phyloP scores from a whole-genome alignment of 2,797 vertebrate genomes.

The Gila robusta region DNA sequence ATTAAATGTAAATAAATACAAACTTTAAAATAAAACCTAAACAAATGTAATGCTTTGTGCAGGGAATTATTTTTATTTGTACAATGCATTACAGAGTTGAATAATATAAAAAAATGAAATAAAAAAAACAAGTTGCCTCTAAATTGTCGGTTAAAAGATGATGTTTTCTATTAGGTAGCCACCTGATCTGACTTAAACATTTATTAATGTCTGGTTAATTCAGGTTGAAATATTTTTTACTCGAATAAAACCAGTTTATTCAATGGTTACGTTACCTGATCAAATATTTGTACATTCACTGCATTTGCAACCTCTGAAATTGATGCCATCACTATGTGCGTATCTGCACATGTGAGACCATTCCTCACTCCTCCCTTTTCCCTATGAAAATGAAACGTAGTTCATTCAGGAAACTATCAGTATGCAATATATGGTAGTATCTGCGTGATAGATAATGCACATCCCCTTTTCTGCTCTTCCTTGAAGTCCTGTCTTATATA shows the following conservation, averaged over 20 bases:
- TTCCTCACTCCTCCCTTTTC: slow-evolving; percentile 11
- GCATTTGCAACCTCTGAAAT: not conserved
- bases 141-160: not conserved
- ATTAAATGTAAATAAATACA: not conserved
- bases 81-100: not conserved
- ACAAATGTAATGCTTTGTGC: not conserved
- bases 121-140: not conserved
- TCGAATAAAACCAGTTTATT: not conserved
- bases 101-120: not conserved
- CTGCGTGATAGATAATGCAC: not conserved
- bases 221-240: not conserved
- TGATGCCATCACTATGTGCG: not conserved
- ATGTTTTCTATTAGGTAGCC: not conserved
- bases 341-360: not conserved
- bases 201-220: not conserved
- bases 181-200: not conserved
- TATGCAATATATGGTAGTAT: not conserved
- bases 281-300: not conserved
- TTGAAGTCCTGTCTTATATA: slow-evolving; percentile 4
- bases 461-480: not conserved
- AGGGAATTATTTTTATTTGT: not conserved
- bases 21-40: not conserved
- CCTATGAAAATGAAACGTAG: not conserved
- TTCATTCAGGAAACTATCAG: not conserved
- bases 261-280: not conserved